Evolutionary conservation across 2,113 vertebrate genomes (phyloP).

Genomic region (Aldabrachelys gigantea): DNA sequence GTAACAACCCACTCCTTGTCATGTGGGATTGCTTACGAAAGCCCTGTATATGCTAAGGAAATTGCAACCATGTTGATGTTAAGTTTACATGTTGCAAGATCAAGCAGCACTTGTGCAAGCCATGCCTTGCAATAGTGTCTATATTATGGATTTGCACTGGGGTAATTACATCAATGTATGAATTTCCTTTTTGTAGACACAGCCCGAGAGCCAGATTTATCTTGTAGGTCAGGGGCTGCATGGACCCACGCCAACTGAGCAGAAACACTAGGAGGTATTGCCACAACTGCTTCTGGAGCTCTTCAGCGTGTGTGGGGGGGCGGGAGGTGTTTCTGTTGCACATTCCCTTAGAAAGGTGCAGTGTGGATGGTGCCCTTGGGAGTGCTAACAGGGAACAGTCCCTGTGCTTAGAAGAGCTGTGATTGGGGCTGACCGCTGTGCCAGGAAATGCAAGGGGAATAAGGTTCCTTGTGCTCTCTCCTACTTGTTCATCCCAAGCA

Average conservation of each 20-base stretch:
- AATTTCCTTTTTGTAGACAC: background rate
- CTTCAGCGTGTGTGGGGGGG: background rate
- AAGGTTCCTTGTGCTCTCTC: background rate
- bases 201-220: background rate
- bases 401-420: background rate
- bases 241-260: background rate
- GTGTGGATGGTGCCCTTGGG: background rate
- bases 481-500: background rate
- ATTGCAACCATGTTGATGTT: background rate
- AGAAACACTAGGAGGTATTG: background rate
- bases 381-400: background rate
- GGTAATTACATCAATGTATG: background rate
- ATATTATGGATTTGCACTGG: background rate
- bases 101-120: background rate
- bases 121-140: background rate
- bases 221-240: background rate
- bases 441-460: background rate
- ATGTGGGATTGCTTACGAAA: background rate
- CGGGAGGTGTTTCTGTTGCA: background rate
- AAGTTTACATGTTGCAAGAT: background rate
- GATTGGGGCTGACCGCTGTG: background rate
- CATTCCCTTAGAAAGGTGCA: background rate
- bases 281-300: background rate
- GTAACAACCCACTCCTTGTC: background rate
- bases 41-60: background rate